Conservation (phyloP, 2,888 invertebrate genomes). For the Dryocosmus kuriphilus region DNA sequence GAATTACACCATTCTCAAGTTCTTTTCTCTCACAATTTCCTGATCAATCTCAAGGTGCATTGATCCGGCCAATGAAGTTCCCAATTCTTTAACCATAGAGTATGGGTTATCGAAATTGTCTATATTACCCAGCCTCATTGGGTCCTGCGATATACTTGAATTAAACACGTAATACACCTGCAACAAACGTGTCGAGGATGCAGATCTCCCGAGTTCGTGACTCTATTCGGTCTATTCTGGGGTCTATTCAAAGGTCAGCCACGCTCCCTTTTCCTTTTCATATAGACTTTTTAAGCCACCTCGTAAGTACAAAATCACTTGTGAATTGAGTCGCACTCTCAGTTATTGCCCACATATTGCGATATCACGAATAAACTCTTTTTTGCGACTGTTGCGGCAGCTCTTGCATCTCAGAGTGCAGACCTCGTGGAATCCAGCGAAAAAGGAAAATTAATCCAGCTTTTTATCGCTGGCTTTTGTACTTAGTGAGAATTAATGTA, state of each 20-base stretch:
- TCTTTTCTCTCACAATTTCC: conserved; percentile 39
- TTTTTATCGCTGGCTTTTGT: conserved; percentile 20
- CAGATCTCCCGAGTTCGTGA: conserved; percentile 18
- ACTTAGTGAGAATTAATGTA: conserved; percentile 33
- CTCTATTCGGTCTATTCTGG: conserved; percentile 16
- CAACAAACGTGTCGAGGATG: conserved; percentile 37
- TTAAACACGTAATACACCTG: conserved; percentile 29
- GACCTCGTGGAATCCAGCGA: conserved; percentile 15
- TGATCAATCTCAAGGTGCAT: conserved; percentile 37
- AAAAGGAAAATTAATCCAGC: conserved; percentile 32
- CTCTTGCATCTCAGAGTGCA: conserved; percentile 13
- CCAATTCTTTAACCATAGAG: neutral
- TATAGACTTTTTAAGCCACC: neutral
- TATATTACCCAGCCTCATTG: neutral
- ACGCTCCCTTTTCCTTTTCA: neutral
- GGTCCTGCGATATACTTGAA: conserved; percentile 1
- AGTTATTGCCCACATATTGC: conserved; percentile 23
- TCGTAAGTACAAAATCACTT: conserved; percentile 12
- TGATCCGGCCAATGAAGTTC: conserved; percentile 31
- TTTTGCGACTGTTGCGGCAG: neutral
- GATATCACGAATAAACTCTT: neutral
- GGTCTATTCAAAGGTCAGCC: conserved; percentile 1
- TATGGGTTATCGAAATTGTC: conserved; percentile 16
- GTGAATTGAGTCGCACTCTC: conserved; percentile 26
- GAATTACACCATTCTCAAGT: conserved; percentile 30